These are phyloP conservation scores for Apoda limacodes DNA, from an alignment of 2,888 invertebrate genomes.

Conservation along the genomic window DNA sequence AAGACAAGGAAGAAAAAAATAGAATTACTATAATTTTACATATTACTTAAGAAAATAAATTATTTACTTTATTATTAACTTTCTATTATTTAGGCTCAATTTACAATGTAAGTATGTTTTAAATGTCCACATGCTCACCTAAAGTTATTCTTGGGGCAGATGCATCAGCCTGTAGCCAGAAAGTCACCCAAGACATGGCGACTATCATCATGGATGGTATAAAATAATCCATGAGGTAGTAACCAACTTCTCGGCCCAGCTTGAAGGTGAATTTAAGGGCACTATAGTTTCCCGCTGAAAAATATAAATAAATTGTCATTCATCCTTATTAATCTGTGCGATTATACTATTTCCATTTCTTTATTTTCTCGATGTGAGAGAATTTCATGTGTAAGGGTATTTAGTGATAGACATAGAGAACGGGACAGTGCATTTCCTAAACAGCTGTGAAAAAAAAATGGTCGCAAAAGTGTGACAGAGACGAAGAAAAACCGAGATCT, in stretches of 20 bases:
- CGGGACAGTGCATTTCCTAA: too few relatives aligned
- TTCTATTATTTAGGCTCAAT: conserved; percentile 4
- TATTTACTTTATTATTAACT: conserved; percentile 2
- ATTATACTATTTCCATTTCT: too few relatives aligned
- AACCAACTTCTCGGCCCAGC: conserved; percentile 84
- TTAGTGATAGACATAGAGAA: too few relatives aligned
- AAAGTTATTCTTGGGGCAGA: conserved; percentile 85
- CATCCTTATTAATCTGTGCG: too few relatives aligned
- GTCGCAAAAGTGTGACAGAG: too few relatives aligned
- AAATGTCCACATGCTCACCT: conserved; percentile 72
- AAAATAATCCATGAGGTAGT: conserved; percentile 90
- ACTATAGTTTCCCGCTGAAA: conserved; percentile 86
- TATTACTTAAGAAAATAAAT: conserved; percentile 9
- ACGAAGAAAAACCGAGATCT: too few relatives aligned
- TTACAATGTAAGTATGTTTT: background rate
- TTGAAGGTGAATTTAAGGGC: conserved; percentile 83
- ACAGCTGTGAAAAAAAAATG: too few relatives aligned
- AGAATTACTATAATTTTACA: too few relatives aligned
- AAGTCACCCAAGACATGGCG: conserved; percentile 89
- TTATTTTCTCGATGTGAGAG: too few relatives aligned
- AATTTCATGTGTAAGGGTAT: too few relatives aligned
- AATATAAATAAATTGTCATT: background rate
- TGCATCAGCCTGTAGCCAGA: conserved; percentile 90
- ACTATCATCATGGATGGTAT: conserved; percentile 89
- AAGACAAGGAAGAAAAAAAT: too few relatives aligned